Evolutionary conservation across 2,113 vertebrate species (phyloP), one percentile per base, ranked within the genome.

Genomic region (Nerophis ophidion): DNA sequence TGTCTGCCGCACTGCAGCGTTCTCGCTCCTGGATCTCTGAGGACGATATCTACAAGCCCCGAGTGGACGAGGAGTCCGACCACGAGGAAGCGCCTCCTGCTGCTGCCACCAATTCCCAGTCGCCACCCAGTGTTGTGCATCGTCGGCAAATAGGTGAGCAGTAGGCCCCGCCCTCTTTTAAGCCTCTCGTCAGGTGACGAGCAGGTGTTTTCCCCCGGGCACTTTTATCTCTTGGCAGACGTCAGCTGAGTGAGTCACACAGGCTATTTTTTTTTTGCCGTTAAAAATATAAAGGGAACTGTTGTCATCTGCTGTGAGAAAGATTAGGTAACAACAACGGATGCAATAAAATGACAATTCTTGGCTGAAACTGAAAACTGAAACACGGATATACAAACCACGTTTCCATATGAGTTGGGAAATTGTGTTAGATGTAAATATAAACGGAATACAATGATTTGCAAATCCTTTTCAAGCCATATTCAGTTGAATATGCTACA

Each of bases 21-120:
- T 86, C 83, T 34, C 86, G 60, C 33, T 94, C 89, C 66, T 98
- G 96, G 96, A 97, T 98, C 79, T 96, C 94, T 0, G 95, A 96
- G 11, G 96, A 97, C 8, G 96, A 98, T 69, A 92, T 98, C 82
- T 92, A 92, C 79, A 92, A 91, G 67, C 91, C 93, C 57, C 66
- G 56, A 61, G 68, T 11, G 0, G 87, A 84, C 6, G 82, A 69
- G 0, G 51, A 60, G 45, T 10, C 47, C 0, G 80, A 82, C 57
- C 57, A 16, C 0, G 77, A 84, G 0, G 79, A 78, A 7, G 42
- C 62, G 8, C 51, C 57, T 5, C 60, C 48, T 0, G 5, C 63
- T 0, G 42, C 70, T 3, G 50, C 58, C 3, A 56, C 56, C 15
- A 54, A n/a, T 6, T 61, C 79, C 0, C 88, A 15, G 69, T 65